A percentile compares a stretch with the other conserved stretches of the same genome.
phyloP scores from a whole-genome alignment of 2,113 vertebrate genomes.

The Gambusia holbrooki region DNA sequence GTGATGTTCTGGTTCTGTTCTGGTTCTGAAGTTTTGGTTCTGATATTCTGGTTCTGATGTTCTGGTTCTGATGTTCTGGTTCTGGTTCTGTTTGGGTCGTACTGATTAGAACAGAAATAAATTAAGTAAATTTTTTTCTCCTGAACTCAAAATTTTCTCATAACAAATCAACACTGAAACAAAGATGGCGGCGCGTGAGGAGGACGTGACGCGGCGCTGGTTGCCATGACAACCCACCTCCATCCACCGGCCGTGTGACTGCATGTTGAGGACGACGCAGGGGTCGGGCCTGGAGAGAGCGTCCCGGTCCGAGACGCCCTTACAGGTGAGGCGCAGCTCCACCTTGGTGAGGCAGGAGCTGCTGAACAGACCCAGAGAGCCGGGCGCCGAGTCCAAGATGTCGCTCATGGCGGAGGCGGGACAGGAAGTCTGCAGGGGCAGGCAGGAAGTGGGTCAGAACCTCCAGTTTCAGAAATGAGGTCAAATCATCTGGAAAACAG shows the following conservation, averaged over 20 bases:
- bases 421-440: constrained; percentile 39
- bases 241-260: constrained; percentile 95
- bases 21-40: too few species aligned
- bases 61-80: too few species aligned
- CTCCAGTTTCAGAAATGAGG: not conserved
- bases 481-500: not conserved
- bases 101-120: too few species aligned
- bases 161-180: too few species aligned
- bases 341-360: constrained; percentile 95
- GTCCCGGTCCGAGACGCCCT: constrained; percentile 92
- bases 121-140: too few species aligned
- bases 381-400: constrained; percentile 95
- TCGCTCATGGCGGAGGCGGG: constrained; percentile 87
- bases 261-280: constrained; percentile 95
- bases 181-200: too few species aligned
- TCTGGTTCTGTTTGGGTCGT: too few species aligned
- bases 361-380: constrained; percentile 92
- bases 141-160: not conserved
- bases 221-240: constrained; percentile 79
- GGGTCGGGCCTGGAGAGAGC: constrained; percentile 95
- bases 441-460: not conserved
- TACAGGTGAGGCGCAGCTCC: constrained; percentile 92
- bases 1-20: not conserved
- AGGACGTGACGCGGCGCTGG: not conserved
- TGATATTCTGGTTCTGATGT: too few species aligned